Base-by-base conservation (phyloP, 2,113 vertebrate species). In the Apaloderma vittatum region DNA sequence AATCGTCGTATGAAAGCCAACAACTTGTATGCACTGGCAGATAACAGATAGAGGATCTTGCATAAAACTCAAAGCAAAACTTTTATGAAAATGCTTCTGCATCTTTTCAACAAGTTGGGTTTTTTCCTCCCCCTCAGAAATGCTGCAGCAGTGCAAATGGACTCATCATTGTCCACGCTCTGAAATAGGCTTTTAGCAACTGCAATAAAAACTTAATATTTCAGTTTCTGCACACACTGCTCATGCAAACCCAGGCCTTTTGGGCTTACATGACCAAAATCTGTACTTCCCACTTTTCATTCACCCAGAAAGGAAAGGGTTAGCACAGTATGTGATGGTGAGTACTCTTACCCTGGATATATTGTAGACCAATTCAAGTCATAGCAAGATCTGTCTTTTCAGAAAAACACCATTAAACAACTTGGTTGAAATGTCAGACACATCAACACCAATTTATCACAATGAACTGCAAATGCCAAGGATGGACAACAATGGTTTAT, bases 391-490 rank as follows among this genome's bases (percentile, higher is more conserved):
- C 72, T 83, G 95, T 71, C 91, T 95, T 94, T 96, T 94, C 89
- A 90, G 93, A 87, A 93, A 92, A 68, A 88, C 89, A 46, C 94
- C 91, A 91, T 96, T 97, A 97, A 97, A 96, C 93, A 95, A 89
- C 90, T 96, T 65, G 94, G 97, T 96, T 97, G 94, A 97, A 96
- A 97, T 97, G 97, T 98, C 97, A 98, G 95, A 94, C 95, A 86
- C 95, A 98, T 97, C 97, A 97, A 96, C 90, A 94, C 93, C 96
- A 96, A 98, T 98, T 97, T 97, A 97, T 98, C 97, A 97, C 96
- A 97, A 97, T 97, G 94, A 95, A 96, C 94, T 93, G 94, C 93
- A 97, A 97, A 97, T 96, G 97, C 95, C 96, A 96, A 95, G 94
- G 96, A 97, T 97, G 97, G 96, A 97, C 96, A 96, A 97, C 96